A percentile compares a stretch with the other conserved stretches of the same genome.
Conservation (phyloP, 2,797 vertebrate species). For the Crax fasciolata region DNA sequence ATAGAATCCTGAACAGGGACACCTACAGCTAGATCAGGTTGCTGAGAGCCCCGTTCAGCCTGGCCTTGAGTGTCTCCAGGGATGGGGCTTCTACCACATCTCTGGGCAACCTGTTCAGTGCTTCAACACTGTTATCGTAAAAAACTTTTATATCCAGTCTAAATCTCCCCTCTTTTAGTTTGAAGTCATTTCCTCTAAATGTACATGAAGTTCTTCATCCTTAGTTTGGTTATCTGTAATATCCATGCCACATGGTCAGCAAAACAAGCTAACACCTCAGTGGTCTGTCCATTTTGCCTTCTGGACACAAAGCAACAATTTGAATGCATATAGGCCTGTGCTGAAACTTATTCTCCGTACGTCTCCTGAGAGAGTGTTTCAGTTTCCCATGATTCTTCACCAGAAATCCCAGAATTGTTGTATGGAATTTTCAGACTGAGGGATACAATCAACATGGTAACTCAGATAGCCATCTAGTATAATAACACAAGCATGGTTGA, state of each 20-base stretch:
- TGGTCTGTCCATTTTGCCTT: not conserved
- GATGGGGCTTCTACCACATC: too few relatives aligned
- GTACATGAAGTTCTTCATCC: not conserved
- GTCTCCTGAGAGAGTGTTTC: not conserved
- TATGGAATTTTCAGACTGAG: not conserved
- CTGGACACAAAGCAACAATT: not conserved
- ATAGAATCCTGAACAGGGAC: not conserved
- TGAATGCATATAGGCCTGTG: not conserved
- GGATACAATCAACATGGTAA: not conserved
- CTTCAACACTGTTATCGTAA: too few relatives aligned
- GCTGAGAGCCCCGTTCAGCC: not conserved
- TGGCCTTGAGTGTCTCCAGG: too few relatives aligned
- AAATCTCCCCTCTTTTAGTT: too few relatives aligned
- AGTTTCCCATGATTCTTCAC: not conserved
- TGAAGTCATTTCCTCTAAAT: too few relatives aligned
- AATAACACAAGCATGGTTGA: not conserved
- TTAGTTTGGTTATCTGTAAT: not conserved
- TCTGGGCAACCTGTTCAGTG: too few relatives aligned
- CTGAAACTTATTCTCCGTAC: not conserved
- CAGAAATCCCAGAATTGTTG: not conserved
- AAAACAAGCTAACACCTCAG: not conserved
- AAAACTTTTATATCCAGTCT: too few relatives aligned
- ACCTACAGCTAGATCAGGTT: not conserved
- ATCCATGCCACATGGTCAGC: not conserved
- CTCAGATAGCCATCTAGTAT: fast-evolving